A percentile compares a stretch with the other conserved stretches of the same genome.
Conservation (phyloP, 2,797 vertebrate species). For the Enteromius argenteus region DNA sequence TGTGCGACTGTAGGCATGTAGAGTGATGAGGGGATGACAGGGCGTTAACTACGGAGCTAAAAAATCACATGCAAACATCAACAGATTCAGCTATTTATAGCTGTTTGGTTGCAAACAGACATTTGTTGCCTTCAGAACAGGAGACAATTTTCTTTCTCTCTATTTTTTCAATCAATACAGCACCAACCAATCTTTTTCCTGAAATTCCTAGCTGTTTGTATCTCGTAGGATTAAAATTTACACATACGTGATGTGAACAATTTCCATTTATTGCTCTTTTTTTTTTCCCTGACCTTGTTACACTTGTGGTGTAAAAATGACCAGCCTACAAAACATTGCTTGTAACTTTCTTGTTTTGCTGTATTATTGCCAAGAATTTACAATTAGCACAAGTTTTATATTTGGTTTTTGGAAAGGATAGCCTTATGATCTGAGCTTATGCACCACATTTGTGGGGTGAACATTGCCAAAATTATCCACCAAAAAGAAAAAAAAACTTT, state of each 20-base stretch:
- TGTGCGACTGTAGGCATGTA: slow-evolving; percentile 35
- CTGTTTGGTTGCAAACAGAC: neutral
- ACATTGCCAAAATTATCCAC: neutral
- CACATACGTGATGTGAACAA: neutral
- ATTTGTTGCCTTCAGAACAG: neutral
- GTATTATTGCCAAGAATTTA: neutral
- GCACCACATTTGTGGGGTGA: neutral
- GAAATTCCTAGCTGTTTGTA: neutral
- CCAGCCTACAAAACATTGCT: neutral
- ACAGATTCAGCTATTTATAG: neutral
- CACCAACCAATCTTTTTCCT: neutral
- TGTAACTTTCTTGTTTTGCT: neutral
- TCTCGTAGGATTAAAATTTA: neutral
- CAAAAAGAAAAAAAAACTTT: neutral
- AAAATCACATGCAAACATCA: slow-evolving; percentile 26
- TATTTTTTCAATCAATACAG: neutral
- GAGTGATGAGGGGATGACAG: slow-evolving; percentile 8
- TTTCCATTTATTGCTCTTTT: neutral
- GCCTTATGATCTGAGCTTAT: neutral
- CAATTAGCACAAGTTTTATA: neutral
- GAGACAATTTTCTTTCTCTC: neutral
- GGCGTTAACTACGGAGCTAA: slow-evolving; percentile 12
- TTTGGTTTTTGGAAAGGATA: neutral
- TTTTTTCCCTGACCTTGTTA: neutral
- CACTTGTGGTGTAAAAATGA: neutral